phyloP scores from a whole-genome alignment of 2,888 invertebrate genomes.

The Pocota personata region DNA sequence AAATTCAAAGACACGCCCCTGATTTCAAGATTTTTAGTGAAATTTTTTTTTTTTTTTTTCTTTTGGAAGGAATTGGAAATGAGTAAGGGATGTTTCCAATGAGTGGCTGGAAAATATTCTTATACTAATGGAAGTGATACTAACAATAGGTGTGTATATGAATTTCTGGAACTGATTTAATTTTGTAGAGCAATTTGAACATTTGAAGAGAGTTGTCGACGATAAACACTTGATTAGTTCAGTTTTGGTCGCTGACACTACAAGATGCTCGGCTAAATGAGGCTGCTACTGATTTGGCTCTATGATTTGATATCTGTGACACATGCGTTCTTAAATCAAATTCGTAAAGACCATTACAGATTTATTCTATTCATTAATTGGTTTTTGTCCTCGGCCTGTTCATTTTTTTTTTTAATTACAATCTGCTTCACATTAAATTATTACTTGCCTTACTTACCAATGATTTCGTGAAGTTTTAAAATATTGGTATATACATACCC shows the following conservation, averaged over 20 bases:
- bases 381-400: too few species aligned
- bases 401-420: too few species aligned
- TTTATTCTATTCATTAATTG: too few species aligned
- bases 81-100: conserved; percentile 47
- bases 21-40: conserved; percentile 33
- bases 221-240: conserved; percentile 28
- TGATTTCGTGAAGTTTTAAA: too few species aligned
- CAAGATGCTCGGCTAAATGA: neutral
- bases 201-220: neutral
- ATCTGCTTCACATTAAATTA: too few species aligned
- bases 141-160: conserved; percentile 19
- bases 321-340: too few species aligned
- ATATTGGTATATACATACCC: too few species aligned
- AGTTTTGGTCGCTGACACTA: neutral
- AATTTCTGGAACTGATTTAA: conserved; percentile 43
- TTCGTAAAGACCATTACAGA: too few species aligned
- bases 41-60: too few species aligned
- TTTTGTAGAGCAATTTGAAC: neutral
- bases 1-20: conserved; percentile 69
- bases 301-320: neutral
- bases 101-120: conserved; percentile 38
- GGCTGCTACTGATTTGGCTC: too few species aligned
- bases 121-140: conserved; percentile 28
- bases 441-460: too few species aligned
- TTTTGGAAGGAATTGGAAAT: conserved; percentile 33